phyloP scores from a whole-genome alignment of 2,888 invertebrate species.

The Eristalis arbustorum region DNA sequence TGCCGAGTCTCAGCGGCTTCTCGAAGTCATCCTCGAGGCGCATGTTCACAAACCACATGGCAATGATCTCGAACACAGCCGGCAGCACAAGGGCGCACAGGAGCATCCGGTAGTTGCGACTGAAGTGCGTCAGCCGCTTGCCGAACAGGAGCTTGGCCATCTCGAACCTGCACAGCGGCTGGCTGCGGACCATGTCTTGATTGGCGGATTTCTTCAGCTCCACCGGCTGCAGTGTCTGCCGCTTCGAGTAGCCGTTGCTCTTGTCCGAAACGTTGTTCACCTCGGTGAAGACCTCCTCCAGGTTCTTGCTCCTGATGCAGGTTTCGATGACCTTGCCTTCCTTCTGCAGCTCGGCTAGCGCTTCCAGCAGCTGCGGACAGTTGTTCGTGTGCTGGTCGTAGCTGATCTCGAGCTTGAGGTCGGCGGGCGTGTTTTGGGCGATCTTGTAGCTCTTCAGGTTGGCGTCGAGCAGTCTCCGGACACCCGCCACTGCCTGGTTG shows the following conservation, averaged over 20 bases:
- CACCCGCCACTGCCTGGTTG: slow-evolving; percentile 65
- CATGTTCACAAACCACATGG: slow-evolving; percentile 86
- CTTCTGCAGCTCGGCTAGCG: slow-evolving; percentile 80
- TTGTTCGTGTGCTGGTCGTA: slow-evolving; percentile 73
- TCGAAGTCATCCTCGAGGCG: slow-evolving; percentile 85
- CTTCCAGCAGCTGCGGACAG: slow-evolving; percentile 74
- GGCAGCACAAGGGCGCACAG: slow-evolving; percentile 84
- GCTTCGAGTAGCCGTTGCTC: slow-evolving; percentile 42
- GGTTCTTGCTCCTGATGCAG: slow-evolving; percentile 83
- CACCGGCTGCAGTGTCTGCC: slow-evolving; percentile 70
- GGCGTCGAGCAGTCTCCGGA: slow-evolving; percentile 72
- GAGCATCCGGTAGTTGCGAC: slow-evolving; percentile 82
- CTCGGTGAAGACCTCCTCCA: slow-evolving; percentile 84
- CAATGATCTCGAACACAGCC: slow-evolving; percentile 83
- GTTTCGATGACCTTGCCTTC: slow-evolving; percentile 81
- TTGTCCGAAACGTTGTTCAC: slow-evolving; percentile 43
- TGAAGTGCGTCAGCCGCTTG: slow-evolving; percentile 83
- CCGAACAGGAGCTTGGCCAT: slow-evolving; percentile 81
- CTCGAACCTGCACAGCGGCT: slow-evolving; percentile 69
- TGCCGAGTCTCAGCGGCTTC: slow-evolving; percentile 81
- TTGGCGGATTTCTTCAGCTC: slow-evolving; percentile 71
- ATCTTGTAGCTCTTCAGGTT: slow-evolving; percentile 73
- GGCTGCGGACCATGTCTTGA: slow-evolving; percentile 71
- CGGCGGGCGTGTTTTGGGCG: slow-evolving; percentile 63
- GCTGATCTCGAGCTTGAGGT: slow-evolving; percentile 74